Evolutionary conservation across 2,888 invertebrate species (phyloP), one percentile per base, ranked within the genome.

Genomic region (Cyrtodaria siliqua): DNA sequence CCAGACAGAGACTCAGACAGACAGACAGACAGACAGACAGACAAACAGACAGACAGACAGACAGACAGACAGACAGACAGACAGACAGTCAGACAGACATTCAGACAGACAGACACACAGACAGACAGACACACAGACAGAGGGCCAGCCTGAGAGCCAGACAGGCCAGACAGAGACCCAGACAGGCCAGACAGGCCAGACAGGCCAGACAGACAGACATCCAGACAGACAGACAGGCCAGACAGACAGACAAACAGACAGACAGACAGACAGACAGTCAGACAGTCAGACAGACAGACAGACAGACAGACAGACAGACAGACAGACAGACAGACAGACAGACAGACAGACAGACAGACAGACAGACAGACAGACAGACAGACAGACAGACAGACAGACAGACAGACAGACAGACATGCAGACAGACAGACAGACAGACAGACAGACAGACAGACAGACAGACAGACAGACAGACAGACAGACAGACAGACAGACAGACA

Each of bases 21-120:
- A 40, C 40, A 40, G 40, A 40, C 40, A 40, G 40, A 40, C 40
- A 40, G 40, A 40, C 40, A 40, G 40, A n/a, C n/a, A n/a, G n/a
- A n/a, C n/a, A n/a, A n/a, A n/a, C n/a, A n/a, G n/a, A n/a, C n/a
- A n/a, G n/a, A 40, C 40, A 40, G 40, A 40, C 40, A 40, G 40
- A 40, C 40, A 40, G 40, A 40, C 40, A 40, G 40, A 40, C 40
- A 40, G 40, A 40, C 40, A 40, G 40, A n/a, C n/a, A n/a, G n/a
- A n/a, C n/a, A n/a, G n/a, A n/a, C n/a, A n/a, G n/a, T n/a, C n/a
- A n/a, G n/a, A n/a, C n/a, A n/a, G n/a, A n/a, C n/a, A n/a, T n/a
- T n/a, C n/a, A n/a, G n/a, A n/a, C n/a, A n/a, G n/a, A n/a, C n/a
- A n/a, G n/a, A n/a, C n/a, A n/a, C n/a, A n/a, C n/a, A n/a, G n/a